These are phyloP conservation scores for Scytalopus superciliaris DNA, from an alignment of 2,113 vertebrate genomes.

Conservation along the genomic window DNA sequence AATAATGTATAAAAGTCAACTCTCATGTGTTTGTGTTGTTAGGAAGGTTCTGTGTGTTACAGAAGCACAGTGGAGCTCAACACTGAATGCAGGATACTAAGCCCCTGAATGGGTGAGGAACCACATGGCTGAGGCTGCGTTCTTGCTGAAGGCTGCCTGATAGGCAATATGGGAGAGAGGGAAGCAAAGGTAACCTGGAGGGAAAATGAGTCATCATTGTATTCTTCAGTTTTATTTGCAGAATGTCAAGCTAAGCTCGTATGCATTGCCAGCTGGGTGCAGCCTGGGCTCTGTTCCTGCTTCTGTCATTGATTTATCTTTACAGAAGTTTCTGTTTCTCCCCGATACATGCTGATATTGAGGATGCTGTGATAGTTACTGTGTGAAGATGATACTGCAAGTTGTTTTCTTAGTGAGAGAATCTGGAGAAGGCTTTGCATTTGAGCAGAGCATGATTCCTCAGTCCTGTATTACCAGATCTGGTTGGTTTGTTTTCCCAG, in stretches of 20 bases:
- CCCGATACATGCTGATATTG: background rate
- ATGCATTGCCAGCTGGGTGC: background rate
- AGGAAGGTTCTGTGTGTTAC: background rate
- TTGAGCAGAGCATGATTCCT: background rate
- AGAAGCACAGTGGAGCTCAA: background rate
- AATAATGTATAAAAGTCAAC: background rate
- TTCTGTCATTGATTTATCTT: background rate
- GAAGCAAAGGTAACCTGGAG: background rate
- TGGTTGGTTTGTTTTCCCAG: background rate
- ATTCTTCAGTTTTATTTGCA: background rate
- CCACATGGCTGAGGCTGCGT: background rate
- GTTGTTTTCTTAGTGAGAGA: background rate
- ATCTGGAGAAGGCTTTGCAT: background rate
- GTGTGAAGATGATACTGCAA: background rate
- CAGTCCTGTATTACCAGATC: background rate
- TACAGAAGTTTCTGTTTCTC: background rate
- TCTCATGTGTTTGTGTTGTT: rapidly evolving
- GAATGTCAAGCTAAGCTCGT: background rate
- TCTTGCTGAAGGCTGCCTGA: background rate
- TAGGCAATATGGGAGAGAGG: background rate
- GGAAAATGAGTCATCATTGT: background rate
- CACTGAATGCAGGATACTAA: background rate
- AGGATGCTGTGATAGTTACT: background rate
- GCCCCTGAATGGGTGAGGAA: background rate
- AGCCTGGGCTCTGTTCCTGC: background rate